phyloP scores from a whole-genome alignment of 2,888 invertebrate genomes.

The Eupithecia vulgata region DNA sequence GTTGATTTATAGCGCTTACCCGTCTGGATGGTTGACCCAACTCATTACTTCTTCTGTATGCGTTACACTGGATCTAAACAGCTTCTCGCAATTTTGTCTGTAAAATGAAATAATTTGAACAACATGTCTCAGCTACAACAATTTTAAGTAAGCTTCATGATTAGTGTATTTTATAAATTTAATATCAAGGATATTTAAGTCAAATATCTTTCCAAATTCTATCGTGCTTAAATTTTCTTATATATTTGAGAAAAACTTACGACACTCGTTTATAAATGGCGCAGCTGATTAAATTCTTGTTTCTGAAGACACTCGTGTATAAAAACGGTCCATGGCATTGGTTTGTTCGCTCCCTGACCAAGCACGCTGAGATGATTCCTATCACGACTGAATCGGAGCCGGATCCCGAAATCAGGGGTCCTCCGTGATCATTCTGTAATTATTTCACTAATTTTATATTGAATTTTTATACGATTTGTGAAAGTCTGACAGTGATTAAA shows the following conservation, averaged over 20 bases:
- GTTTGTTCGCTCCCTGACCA: conserved; percentile 64
- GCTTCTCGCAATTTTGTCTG: conserved; percentile 61
- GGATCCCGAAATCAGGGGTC: conserved; percentile 58
- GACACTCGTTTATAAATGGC: conserved; percentile 63
- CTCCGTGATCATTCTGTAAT: conserved; percentile 69
- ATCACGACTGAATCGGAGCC: conserved; percentile 57
- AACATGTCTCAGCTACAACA: neutral
- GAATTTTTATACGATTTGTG: neutral
- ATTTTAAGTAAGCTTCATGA: neutral
- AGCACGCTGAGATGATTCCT: conserved; percentile 69
- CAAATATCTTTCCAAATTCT: neutral
- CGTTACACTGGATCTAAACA: conserved; percentile 63
- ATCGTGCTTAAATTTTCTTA: neutral
- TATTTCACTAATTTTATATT: neutral
- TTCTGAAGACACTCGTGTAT: conserved; percentile 67
- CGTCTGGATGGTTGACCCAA: conserved; percentile 69
- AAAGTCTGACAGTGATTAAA: neutral
- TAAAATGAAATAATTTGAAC: conserved; percentile 32
- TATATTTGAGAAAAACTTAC: conserved; percentile 47
- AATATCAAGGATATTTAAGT: neutral
- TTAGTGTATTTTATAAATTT: too few species aligned
- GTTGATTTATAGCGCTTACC: conserved; percentile 49
- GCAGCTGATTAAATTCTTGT: conserved; percentile 63
- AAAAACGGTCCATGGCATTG: conserved; percentile 69
- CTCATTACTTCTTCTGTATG: conserved; percentile 59